These are phyloP conservation scores for Polydrusus tereticollis DNA, from an alignment of 2,888 invertebrate species.

Conservation along the genomic window DNA sequence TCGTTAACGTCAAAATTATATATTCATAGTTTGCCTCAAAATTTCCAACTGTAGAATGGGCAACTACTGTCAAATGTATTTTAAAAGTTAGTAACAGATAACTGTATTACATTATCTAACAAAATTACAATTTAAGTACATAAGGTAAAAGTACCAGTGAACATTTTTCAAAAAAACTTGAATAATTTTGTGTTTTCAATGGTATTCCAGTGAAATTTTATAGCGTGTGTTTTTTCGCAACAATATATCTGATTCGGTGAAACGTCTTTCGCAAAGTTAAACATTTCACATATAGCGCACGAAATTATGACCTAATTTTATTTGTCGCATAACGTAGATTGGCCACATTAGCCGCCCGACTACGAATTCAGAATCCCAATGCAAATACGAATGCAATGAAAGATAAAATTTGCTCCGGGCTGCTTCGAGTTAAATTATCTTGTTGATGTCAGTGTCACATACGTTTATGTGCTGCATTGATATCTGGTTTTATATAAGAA, in stretches of 20 bases:
- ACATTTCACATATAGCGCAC: conserved; percentile 29
- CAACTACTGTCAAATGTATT: background rate
- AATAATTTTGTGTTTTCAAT: too few species aligned
- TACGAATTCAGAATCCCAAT: conserved; percentile 42
- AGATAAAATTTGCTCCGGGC: conserved; percentile 29
- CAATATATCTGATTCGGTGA: background rate
- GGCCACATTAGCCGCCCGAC: conserved; percentile 45
- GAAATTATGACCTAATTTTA: conserved; percentile 37
- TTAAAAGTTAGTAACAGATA: too few species aligned
- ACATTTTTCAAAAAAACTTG: too few species aligned
- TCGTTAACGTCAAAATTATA: conserved; percentile 6
- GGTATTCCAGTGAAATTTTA: too few species aligned
- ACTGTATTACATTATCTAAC: too few species aligned
- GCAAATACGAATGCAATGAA: conserved; percentile 39
- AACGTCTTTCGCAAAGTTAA: conserved; percentile 22
- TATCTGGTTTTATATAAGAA: background rate
- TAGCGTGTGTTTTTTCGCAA: too few species aligned
- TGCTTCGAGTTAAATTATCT: conserved; percentile 2
- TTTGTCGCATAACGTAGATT: conserved; percentile 47
- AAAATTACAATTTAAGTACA: too few species aligned
- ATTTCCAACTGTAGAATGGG: background rate
- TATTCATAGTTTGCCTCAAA: background rate
- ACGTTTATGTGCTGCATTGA: background rate
- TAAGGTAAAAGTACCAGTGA: too few species aligned
- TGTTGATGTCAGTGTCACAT: conserved; percentile 3